Evolutionary conservation across 2,888 invertebrate species (phyloP), one percentile per base, ranked within the genome.

Genomic region (Trichopoda pennipes): DNA sequence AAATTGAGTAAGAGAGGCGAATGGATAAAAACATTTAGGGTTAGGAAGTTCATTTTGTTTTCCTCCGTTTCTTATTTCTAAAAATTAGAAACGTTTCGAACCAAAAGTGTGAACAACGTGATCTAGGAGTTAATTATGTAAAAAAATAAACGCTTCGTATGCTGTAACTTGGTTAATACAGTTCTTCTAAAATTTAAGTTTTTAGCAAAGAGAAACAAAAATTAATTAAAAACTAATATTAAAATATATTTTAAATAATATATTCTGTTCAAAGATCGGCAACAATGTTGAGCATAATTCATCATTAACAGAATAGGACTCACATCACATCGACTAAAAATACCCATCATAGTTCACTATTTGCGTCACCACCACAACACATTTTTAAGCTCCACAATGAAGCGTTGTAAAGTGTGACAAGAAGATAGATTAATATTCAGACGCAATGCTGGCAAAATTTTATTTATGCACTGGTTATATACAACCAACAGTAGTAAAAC

Each of bases 401-500:
- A 53, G 51, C 19, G 38, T 47, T 56, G 63, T 76, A 42, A 63
- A 73, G 63, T 78, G 80, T 83, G 81, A 83, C 75, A 84, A 80
- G 68, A 83, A 85, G 84, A 84, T 84, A 84, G 81, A 85, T 85
- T 80, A 80, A 76, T 76, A 79, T 80, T 73, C 81, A 80, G 80
- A 78, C 77, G 81, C 81, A 85, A 66, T 80, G 81, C 76, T 77
- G 83, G 84, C 69, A 84, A 81, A 82, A 80, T 77, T 70, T 60
- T 85, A 82, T 82, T 84, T 82, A 83, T 85, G 63, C 77, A 73
- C 80, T 84, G 68, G 61, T 63, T 73, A 68, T 61, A 81, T 72
- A 58, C 53, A 77, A 69, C 28, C 55, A 58, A 60, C 60, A 4
- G 6, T 35, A 74, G 38, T 14, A 49, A 63, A 55, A 35, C 23